These are phyloP conservation scores for Loripinus fragilis DNA, from an alignment of 2,888 invertebrate genomes.

Conservation along the genomic window DNA sequence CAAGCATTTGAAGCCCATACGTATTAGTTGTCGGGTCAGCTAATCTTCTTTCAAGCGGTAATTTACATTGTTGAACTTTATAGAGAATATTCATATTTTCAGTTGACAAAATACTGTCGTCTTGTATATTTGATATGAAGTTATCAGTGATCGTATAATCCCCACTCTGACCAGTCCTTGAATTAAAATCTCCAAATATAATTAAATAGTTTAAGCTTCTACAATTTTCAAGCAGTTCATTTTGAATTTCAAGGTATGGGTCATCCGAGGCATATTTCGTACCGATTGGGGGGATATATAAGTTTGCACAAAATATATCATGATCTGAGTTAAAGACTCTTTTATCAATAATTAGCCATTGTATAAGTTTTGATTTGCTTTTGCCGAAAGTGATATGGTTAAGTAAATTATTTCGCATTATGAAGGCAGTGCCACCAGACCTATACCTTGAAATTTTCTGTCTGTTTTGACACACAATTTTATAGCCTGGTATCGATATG, in stretches of 20 bases:
- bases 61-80: not conserved
- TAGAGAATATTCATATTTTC: not conserved
- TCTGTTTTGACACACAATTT: no score
- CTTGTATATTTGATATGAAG: not conserved
- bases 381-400: no score
- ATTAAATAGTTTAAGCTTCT: not conserved
- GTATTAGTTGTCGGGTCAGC: not conserved
- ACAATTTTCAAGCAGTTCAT: not conserved
- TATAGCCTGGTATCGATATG: no score
- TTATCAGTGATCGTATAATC: constrained; percentile 17
- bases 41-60: not conserved
- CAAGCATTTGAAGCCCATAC: not conserved
- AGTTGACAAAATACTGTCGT: not conserved
- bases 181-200: constrained; percentile 19
- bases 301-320: not conserved
- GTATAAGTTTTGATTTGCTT: not conserved
- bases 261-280: not conserved
- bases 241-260: constrained; percentile 5
- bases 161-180: not conserved
- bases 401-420: no score
- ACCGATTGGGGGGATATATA: not conserved
- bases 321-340: not conserved
- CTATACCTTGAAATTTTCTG: no score
- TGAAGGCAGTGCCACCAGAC: no score
- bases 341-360: not conserved